Conservation (phyloP, 1,140 invertebrate genomes). For the Ctenoplectra terminalis region DNA sequence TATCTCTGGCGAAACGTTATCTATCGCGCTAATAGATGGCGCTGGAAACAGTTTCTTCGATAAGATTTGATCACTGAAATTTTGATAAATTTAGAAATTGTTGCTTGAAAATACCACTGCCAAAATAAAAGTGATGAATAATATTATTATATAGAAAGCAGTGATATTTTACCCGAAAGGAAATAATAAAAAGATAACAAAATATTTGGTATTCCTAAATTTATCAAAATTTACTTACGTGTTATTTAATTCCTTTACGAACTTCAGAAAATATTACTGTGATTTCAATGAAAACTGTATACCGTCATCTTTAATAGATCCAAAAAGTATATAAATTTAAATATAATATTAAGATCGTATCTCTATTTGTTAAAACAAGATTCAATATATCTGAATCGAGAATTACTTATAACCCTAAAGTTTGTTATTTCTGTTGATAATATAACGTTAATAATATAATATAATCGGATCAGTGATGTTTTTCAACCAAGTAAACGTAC, state of each 20-base stretch:
- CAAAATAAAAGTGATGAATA: neutral
- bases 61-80: neutral
- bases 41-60: neutral
- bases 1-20: neutral
- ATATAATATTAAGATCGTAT: neutral
- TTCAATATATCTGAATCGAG: neutral
- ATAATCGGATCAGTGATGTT: neutral
- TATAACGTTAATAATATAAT: neutral
- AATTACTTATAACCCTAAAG: neutral
- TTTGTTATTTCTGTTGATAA: neutral
- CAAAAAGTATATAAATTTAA: neutral
- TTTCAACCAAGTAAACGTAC: neutral
- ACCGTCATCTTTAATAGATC: neutral
- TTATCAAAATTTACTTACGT: neutral
- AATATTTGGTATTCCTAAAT: neutral
- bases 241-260: neutral
- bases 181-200: neutral
- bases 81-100: conserved; percentile 6
- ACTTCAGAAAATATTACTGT: neutral
- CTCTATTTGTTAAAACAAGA: neutral
- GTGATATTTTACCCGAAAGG: neutral
- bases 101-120: neutral
- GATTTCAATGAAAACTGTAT: neutral
- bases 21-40: neutral
- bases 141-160: neutral